Conservation (phyloP, 2,888 invertebrate species). For the Chalcosyrphus nemorum region DNA sequence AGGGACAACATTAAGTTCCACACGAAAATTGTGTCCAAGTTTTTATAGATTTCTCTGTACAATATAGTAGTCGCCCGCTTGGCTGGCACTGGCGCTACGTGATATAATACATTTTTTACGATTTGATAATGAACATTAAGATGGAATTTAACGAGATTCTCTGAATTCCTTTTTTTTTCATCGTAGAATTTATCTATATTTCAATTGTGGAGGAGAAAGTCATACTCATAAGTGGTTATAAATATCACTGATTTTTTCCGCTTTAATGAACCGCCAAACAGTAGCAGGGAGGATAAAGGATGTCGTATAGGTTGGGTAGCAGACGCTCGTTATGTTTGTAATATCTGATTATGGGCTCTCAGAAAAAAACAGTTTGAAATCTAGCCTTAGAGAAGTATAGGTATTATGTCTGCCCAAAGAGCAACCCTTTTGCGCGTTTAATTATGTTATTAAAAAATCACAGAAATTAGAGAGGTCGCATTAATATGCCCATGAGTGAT, state of each 20-base stretch:
- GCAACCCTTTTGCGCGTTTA: too few species aligned
- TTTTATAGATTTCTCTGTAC: slow-evolving; percentile 42
- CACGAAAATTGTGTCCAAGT: slow-evolving; percentile 55
- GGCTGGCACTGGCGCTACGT: slow-evolving; percentile 22
- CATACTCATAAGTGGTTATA: slow-evolving; percentile 2
- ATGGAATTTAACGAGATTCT: slow-evolving; percentile 68
- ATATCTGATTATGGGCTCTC: background rate
- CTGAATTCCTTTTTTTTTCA: slow-evolving; percentile 26
- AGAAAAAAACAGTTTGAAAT: too few species aligned
- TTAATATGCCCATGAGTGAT: too few species aligned
- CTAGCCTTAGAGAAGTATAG: too few species aligned
- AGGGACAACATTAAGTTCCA: slow-evolving; percentile 68
- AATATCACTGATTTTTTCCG: background rate
- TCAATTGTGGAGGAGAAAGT: slow-evolving; percentile 7
- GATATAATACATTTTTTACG: slow-evolving; percentile 73
- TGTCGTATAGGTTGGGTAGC: background rate
- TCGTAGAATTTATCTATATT: slow-evolving; percentile 47
- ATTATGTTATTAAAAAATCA: too few species aligned
- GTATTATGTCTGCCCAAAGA: too few species aligned
- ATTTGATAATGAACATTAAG: slow-evolving; percentile 74
- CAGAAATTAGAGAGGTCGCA: too few species aligned
- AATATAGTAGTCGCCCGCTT: slow-evolving; percentile 36
- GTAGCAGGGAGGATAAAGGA: background rate
- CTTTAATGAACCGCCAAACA: background rate
- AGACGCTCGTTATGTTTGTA: background rate